Evolutionary conservation across 2,797 vertebrate species (phyloP).

Genomic region (Clangula hyemalis): DNA sequence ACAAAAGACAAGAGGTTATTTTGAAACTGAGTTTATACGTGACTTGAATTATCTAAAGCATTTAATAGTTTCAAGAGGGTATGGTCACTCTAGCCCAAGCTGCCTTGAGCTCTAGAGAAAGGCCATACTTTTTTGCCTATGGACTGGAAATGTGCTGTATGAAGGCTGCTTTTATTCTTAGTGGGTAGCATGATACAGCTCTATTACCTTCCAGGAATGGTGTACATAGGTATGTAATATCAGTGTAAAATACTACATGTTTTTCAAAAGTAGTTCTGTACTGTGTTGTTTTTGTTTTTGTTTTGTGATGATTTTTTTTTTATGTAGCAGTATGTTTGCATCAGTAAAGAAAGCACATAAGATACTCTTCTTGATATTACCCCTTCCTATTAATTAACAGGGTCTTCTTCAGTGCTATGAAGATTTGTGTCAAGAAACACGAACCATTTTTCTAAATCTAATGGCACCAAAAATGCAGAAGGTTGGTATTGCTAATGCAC

Average conservation of each 20-base stretch:
- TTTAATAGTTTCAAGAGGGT: not conserved
- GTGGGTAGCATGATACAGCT: not conserved
- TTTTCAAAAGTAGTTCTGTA: not conserved
- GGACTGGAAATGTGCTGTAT: not conserved
- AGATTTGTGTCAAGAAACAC: slow-evolving; percentile 77
- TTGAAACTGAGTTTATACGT: not conserved
- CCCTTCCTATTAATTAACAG: slow-evolving; percentile 70
- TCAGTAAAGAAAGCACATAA: not conserved
- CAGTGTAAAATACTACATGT: not conserved
- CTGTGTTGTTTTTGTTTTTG: not conserved
- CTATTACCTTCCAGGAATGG: not conserved
- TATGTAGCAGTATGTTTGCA: not conserved
- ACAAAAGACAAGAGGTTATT: not conserved
- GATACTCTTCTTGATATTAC: slow-evolving; percentile 5
- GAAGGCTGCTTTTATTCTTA: not conserved
- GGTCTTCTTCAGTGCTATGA: slow-evolving; percentile 82
- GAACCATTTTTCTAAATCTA: slow-evolving; percentile 76
- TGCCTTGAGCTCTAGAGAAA: not conserved
- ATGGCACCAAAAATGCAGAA: slow-evolving; percentile 82
- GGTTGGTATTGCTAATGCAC: slow-evolving; percentile 67
- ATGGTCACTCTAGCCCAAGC: not conserved
- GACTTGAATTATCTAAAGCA: not conserved
- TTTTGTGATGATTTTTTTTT: not conserved
- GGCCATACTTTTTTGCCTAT: not conserved
- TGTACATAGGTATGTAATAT: not conserved